Evolutionary conservation across 2,113 vertebrate species (phyloP).

Genomic region (Sclerurus mexicanus): DNA sequence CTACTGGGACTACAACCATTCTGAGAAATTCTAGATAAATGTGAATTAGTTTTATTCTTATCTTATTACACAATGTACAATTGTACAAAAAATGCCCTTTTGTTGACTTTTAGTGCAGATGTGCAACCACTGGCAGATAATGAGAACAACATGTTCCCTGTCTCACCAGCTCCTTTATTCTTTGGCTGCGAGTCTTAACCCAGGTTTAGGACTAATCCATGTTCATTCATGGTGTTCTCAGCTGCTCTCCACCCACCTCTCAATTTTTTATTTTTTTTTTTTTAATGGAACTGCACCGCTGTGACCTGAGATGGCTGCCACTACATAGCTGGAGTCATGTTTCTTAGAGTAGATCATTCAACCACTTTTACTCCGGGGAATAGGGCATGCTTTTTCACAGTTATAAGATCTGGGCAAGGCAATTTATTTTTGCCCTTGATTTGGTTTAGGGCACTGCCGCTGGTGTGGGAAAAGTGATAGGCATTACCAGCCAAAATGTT

Average conservation of each 20-base stretch:
- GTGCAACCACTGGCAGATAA: conserved; percentile 28
- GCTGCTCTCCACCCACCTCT: background rate
- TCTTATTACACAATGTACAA: conserved; percentile 43
- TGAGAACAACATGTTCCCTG: conserved; percentile 28
- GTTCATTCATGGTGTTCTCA: background rate
- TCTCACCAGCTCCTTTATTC: conserved; percentile 13
- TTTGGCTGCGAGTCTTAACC: background rate
- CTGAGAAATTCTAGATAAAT: conserved; percentile 55
- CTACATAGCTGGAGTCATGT: background rate
- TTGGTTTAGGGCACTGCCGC: background rate
- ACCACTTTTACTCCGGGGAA: background rate
- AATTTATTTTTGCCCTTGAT: background rate
- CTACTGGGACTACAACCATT: conserved; percentile 25
- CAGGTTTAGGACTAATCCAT: background rate
- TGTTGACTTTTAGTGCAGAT: conserved; percentile 47
- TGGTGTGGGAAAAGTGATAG: background rate
- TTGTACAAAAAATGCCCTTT: conserved; percentile 42
- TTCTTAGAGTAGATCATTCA: background rate
- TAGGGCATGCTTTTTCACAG: background rate
- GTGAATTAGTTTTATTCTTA: conserved; percentile 58
- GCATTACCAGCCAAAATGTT: background rate
- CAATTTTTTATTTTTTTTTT: background rate
- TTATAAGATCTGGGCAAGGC: background rate
- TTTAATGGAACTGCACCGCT: background rate
- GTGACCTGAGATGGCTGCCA: background rate